These are phyloP conservation scores for Pseudomyrmex dendroicus DNA, from an alignment of 1,140 invertebrate species.

Conservation along the genomic window DNA sequence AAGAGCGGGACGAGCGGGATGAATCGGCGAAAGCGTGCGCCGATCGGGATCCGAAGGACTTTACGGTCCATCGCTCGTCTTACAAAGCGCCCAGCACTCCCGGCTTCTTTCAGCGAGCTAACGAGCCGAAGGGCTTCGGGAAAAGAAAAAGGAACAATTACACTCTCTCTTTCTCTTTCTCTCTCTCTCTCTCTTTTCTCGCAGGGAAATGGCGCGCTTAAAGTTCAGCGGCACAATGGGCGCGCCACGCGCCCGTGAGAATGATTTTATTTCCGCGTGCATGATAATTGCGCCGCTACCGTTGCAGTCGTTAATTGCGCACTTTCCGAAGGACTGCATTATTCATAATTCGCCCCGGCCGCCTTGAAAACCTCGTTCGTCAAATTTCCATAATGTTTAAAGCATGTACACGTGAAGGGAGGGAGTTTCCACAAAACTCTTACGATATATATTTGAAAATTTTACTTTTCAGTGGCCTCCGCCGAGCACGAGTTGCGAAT, in stretches of 20 bases:
- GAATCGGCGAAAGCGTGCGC: slow-evolving; percentile 70
- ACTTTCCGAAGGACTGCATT: slow-evolving; percentile 63
- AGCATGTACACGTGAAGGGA: slow-evolving; percentile 23
- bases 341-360: slow-evolving; percentile 52
- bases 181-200: too few relatives aligned
- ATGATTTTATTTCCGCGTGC: slow-evolving; percentile 71
- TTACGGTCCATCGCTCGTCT: slow-evolving; percentile 75
- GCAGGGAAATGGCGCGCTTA: slow-evolving; percentile 72
- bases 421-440: slow-evolving; percentile 32
- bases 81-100: slow-evolving; percentile 70
- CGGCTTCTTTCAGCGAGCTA: slow-evolving; percentile 71
- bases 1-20: slow-evolving; percentile 51
- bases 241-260: slow-evolving; percentile 46
- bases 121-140: slow-evolving; percentile 68
- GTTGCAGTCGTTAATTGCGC: slow-evolving; percentile 55
- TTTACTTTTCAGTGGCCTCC: slow-evolving; percentile 49
- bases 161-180: slow-evolving; percentile 34
- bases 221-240: slow-evolving; percentile 67
- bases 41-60: slow-evolving; percentile 70
- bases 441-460: slow-evolving; percentile 42
- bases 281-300: slow-evolving; percentile 68
- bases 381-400: slow-evolving; percentile 49
- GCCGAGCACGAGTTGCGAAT: slow-evolving; percentile 16
- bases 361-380: slow-evolving; percentile 26
- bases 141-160: slow-evolving; percentile 72